These are phyloP conservation scores for Grapholita molesta DNA, from an alignment of 1,140 invertebrate genomes.

Conservation along the genomic window DNA sequence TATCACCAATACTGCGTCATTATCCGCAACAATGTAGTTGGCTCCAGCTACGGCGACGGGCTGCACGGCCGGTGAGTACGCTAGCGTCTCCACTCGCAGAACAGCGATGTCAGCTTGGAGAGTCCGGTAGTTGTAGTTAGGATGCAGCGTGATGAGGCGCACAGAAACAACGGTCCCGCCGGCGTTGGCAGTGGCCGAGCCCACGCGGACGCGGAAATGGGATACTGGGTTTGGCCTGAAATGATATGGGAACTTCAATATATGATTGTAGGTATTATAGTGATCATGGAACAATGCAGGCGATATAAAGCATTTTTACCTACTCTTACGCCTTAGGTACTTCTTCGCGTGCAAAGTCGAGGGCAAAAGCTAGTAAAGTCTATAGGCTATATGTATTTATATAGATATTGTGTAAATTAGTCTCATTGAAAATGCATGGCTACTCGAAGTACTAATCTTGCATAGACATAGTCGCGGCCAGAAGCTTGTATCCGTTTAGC, in stretches of 20 bases:
- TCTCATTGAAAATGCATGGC: too few species aligned
- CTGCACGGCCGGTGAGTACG: neutral
- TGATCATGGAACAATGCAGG: neutral
- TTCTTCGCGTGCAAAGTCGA: too few species aligned
- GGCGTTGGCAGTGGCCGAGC: neutral
- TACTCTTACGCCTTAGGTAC: too few species aligned
- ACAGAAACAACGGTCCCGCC: neutral
- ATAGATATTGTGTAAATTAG: too few species aligned
- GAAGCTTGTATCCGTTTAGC: too few species aligned
- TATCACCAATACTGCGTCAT: neutral
- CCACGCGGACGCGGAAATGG: neutral
- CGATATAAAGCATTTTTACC: too few species aligned
- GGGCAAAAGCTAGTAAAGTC: too few species aligned
- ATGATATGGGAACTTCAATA: neutral
- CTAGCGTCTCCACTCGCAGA: neutral
- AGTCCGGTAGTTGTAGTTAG: neutral
- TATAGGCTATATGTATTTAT: too few species aligned
- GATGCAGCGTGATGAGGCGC: neutral
- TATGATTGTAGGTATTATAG: neutral
- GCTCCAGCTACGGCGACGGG: neutral
- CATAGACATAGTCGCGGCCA: too few species aligned
- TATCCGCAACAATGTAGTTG: neutral
- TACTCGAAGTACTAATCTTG: too few species aligned
- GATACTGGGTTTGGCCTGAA: conserved; percentile 5
- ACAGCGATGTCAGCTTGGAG: neutral